phyloP scores from a whole-genome alignment of 2,113 vertebrate species.

The Odocoileus virginianus region DNA sequence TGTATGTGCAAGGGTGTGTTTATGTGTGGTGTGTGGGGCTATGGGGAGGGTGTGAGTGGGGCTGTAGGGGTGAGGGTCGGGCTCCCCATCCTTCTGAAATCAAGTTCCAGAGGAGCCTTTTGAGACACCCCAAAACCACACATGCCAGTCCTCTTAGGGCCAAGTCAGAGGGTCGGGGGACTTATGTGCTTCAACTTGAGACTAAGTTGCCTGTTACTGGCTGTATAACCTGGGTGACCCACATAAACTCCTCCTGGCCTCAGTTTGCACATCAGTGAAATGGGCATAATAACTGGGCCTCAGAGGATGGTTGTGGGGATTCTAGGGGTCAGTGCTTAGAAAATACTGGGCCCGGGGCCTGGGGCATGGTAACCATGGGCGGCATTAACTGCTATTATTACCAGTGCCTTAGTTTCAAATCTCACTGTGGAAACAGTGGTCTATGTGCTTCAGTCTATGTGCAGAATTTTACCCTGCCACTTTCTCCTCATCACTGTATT shows the following conservation, averaged over 20 bases:
- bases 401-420: too few species aligned
- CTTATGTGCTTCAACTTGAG: not conserved
- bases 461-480: not conserved
- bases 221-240: not conserved
- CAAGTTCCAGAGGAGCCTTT: too few species aligned
- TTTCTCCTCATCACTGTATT: not conserved
- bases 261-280: not conserved
- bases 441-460: not conserved
- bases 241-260: not conserved
- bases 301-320: not conserved
- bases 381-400: rapidly evolving
- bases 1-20: not conserved
- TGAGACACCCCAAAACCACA: not conserved
- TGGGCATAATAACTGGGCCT: not conserved
- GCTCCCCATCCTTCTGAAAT: not conserved
- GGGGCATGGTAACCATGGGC: rapidly evolving
- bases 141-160: not conserved
- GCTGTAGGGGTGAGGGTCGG: not conserved
- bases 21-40: not conserved
- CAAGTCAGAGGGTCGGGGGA: rapidly evolving
- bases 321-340: not conserved
- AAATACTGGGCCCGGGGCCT: not conserved
- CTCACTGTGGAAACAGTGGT: not conserved
- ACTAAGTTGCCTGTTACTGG: not conserved
- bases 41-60: not conserved